Percentiles rank a stretch among this genome's conserved stretches.
Evolutionary conservation across 2,113 vertebrate genomes (phyloP).

Genomic region (Progne subis): DNA sequence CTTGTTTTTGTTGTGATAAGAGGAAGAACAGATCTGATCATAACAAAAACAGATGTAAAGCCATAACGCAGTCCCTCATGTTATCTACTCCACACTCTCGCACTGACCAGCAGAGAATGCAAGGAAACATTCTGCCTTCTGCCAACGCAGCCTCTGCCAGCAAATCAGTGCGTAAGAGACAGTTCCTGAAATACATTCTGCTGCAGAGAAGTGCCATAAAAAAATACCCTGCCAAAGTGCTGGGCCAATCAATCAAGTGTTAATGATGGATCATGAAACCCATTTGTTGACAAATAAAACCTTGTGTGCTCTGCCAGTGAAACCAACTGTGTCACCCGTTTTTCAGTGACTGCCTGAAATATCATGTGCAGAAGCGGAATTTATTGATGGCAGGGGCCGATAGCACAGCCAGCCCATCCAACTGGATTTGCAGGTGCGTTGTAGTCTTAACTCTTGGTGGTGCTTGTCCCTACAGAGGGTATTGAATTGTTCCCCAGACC

Average conservation of each 20-base stretch:
- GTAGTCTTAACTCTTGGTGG: not conserved
- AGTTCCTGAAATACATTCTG: conserved; percentile 46
- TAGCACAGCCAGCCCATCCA: not conserved
- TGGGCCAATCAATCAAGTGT: conserved; percentile 69
- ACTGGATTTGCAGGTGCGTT: conserved; percentile 40
- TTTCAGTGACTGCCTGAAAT: conserved; percentile 43
- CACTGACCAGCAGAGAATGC: conserved; percentile 18
- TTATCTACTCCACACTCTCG: conserved; percentile 9
- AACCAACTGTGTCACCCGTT: conserved; percentile 50
- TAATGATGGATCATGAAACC: conserved; percentile 70
- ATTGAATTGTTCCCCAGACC: not conserved
- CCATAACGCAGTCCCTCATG: conserved; percentile 5
- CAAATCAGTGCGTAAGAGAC: not conserved
- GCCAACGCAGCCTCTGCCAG: conserved; percentile 30
- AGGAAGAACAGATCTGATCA: conserved; percentile 33
- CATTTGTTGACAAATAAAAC: conserved; percentile 77
- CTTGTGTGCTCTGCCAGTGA: conserved; percentile 43
- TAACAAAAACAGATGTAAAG: conserved; percentile 62
- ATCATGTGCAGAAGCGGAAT: conserved; percentile 13
- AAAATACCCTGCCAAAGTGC: conserved; percentile 18
- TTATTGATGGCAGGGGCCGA: conserved; percentile 27
- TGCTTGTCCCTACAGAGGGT: not conserved
- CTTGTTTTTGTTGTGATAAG: conserved; percentile 36
- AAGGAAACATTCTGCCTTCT: conserved; percentile 8
- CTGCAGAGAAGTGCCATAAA: conserved; percentile 24